Conservation (phyloP, 2,888 invertebrate species). For the Scaeva pyrastri region DNA sequence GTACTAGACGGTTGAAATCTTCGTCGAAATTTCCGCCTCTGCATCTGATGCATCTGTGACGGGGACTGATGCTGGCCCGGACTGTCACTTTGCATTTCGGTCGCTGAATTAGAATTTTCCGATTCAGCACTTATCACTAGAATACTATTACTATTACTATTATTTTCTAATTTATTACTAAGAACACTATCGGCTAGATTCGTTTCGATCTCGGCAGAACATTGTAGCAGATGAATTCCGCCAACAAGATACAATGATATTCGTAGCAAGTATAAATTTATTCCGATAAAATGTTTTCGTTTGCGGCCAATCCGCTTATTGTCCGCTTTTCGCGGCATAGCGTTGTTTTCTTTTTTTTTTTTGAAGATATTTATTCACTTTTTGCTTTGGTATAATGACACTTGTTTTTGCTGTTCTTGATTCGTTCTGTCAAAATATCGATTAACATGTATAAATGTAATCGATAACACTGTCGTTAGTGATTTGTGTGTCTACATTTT, state of each 20-base stretch:
- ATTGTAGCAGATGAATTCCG: slow-evolving; percentile 61
- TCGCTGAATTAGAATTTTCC: neutral
- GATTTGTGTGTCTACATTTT: neutral
- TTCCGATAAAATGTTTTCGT: slow-evolving; percentile 73
- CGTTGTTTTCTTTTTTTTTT: too few relatives aligned
- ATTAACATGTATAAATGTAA: too few relatives aligned
- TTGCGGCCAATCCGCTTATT: slow-evolving; percentile 75
- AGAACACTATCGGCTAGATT: slow-evolving; percentile 67
- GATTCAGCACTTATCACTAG: slow-evolving; percentile 35
- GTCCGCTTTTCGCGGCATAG: slow-evolving; percentile 65
- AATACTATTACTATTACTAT: too few relatives aligned
- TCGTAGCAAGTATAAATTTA: slow-evolving; percentile 72
- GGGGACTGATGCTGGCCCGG: slow-evolving; percentile 13
- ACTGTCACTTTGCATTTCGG: slow-evolving; percentile 63
- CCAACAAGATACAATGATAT: slow-evolving; percentile 77
- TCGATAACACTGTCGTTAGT: neutral
- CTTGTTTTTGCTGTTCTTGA: neutral
- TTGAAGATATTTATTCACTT: slow-evolving; percentile 1
- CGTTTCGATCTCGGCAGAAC: slow-evolving; percentile 44
- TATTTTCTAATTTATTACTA: slow-evolving; percentile 57
- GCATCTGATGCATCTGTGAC: slow-evolving; percentile 28
- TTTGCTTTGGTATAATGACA: slow-evolving; percentile 3
- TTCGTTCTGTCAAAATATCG: slow-evolving; percentile 10
- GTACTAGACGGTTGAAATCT: slow-evolving; percentile 56
- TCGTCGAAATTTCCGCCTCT: slow-evolving; percentile 63